A percentile compares a stretch with the other conserved stretches of the same genome.
Conservation (phyloP, 1,140 invertebrate species). For the Mylabris phalerata region DNA sequence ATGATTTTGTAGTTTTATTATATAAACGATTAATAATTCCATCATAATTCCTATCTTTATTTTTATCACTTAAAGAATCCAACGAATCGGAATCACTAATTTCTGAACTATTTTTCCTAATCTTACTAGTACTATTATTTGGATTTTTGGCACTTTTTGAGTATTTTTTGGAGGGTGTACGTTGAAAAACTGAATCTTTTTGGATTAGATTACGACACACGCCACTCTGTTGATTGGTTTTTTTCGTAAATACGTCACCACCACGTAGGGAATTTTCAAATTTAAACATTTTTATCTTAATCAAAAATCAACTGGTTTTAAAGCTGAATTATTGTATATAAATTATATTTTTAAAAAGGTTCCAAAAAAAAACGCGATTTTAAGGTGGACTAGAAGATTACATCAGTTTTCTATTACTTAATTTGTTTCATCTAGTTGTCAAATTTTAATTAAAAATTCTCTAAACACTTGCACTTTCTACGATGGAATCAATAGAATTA, state of each 20-base stretch:
- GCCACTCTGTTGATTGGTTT: constrained; percentile 57
- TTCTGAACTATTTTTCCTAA: constrained; percentile 45
- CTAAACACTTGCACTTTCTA: too few species aligned
- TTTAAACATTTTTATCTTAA: constrained; percentile 24
- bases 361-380: too few species aligned
- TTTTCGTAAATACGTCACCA: constrained; percentile 44
- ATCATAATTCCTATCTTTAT: constrained; percentile 22
- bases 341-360: too few species aligned
- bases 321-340: too few species aligned
- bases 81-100: constrained; percentile 50
- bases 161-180: constrained; percentile 19
- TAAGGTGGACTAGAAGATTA: too few species aligned
- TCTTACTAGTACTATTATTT: constrained; percentile 37
- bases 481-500: too few species aligned
- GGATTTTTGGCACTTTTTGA: background rate
- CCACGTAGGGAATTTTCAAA: constrained; percentile 59
- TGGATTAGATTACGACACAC: constrained; percentile 22
- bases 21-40: constrained; percentile 45
- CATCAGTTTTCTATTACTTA: too few species aligned
- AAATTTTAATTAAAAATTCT: too few species aligned
- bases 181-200: background rate
- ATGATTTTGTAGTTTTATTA: constrained; percentile 50
- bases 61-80: constrained; percentile 26
- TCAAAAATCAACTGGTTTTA: background rate
- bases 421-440: too few species aligned